Evolutionary conservation across 2,113 vertebrate genomes (phyloP).

Genomic region (Crotalus horridus): DNA sequence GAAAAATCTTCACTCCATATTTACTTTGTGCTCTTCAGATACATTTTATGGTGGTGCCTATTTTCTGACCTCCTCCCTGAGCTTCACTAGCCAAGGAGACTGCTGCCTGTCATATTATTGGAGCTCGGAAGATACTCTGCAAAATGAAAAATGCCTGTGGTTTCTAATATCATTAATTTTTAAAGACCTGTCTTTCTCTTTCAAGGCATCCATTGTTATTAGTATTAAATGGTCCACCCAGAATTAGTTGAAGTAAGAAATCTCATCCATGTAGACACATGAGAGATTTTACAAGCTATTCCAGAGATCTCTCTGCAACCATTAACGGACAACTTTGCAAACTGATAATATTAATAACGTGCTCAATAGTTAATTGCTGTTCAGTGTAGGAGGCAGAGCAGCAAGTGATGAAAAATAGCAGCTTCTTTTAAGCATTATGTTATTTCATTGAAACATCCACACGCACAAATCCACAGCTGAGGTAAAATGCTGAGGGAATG

Average conservation of each 20-base stretch:
- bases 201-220: constrained; percentile 59
- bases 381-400: constrained; percentile 24
- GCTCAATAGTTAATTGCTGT: constrained; percentile 46
- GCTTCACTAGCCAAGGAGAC: not conserved
- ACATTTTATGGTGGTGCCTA: not conserved
- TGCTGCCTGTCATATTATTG: too few relatives aligned
- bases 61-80: not conserved
- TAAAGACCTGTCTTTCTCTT: constrained; percentile 54
- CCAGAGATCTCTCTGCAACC: constrained; percentile 63
- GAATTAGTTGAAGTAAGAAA: constrained; percentile 17
- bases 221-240: constrained; percentile 58
- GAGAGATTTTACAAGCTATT: constrained; percentile 57
- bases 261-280: not conserved
- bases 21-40: not conserved
- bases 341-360: constrained; percentile 66
- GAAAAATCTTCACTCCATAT: not conserved
- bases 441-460: not conserved
- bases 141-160: constrained; percentile 63
- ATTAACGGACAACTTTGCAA: constrained; percentile 65
- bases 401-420: constrained; percentile 24
- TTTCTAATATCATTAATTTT: constrained; percentile 65
- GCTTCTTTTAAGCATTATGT: constrained; percentile 34
- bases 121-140: constrained; percentile 43
- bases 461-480: not conserved
- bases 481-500: not conserved